Evolutionary conservation across 2,888 invertebrate genomes (phyloP).

Genomic region (Trichogramma dendrolimi): DNA sequence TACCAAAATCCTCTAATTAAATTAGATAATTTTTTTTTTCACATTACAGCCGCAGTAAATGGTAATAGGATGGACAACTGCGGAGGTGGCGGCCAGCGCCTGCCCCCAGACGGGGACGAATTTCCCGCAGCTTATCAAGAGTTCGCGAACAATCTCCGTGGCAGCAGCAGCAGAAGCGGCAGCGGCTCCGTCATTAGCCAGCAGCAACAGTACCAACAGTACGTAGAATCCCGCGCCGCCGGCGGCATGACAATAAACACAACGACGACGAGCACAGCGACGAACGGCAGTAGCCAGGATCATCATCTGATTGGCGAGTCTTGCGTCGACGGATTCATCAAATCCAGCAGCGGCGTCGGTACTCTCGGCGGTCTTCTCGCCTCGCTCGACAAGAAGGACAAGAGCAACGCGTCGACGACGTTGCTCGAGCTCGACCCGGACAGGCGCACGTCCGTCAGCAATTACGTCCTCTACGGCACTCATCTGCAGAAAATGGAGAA

Average conservation of each 20-base stretch:
- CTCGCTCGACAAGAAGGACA: constrained; percentile 18
- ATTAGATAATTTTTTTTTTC: constrained; percentile 9
- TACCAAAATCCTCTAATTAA: neutral
- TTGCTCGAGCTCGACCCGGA: constrained; percentile 8
- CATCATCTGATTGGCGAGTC: constrained; percentile 17
- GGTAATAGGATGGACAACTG: constrained; percentile 54
- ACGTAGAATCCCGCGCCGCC: constrained; percentile 23
- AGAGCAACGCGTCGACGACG: constrained; percentile 20
- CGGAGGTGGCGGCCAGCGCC: constrained; percentile 65
- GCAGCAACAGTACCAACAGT: constrained; percentile 32
- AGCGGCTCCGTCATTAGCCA: constrained; percentile 17
- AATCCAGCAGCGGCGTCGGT: constrained; percentile 13
- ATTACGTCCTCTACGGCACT: constrained; percentile 23
- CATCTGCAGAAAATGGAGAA: constrained; percentile 31
- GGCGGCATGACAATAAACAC: constrained; percentile 7
- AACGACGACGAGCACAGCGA: constrained; percentile 29
- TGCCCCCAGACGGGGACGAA: constrained; percentile 80
- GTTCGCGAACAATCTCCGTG: constrained; percentile 46
- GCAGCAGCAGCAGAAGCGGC: constrained; percentile 32
- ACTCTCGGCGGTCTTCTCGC: constrained; percentile 17
- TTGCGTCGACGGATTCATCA: constrained; percentile 13
- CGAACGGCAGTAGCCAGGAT: constrained; percentile 8
- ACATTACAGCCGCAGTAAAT: constrained; percentile 45
- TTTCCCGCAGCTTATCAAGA: constrained; percentile 70
- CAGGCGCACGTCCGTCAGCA: constrained; percentile 15